These are phyloP conservation scores for Microtus pennsylvanicus DNA, from an alignment of 2,113 vertebrate genomes.

Conservation along the genomic window DNA sequence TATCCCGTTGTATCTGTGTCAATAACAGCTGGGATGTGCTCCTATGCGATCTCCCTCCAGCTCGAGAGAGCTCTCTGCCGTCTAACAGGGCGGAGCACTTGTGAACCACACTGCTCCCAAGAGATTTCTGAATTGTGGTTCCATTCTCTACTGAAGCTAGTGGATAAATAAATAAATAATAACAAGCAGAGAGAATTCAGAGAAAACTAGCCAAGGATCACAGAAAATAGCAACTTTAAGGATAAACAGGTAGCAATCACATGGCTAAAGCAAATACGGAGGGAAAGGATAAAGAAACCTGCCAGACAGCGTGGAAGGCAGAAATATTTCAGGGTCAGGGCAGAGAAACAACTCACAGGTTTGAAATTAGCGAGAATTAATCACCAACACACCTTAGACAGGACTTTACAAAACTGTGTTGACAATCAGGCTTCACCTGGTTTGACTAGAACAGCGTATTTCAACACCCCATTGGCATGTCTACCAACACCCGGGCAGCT, in stretches of 20 bases:
- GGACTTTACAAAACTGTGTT: background rate
- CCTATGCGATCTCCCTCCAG: background rate
- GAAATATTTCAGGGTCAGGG: background rate
- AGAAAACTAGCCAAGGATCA: background rate
- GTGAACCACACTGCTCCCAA: background rate
- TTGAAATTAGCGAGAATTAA: background rate
- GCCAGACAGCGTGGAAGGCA: background rate
- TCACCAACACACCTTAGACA: background rate
- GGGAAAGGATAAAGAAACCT: background rate
- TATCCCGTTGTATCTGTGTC: background rate
- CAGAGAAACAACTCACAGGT: background rate
- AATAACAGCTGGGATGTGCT: background rate
- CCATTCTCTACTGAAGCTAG: background rate
- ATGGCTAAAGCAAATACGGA: background rate
- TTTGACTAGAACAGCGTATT: background rate
- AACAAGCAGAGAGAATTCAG: background rate
- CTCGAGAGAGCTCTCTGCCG: background rate
- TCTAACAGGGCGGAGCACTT: background rate
- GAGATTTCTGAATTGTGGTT: background rate
- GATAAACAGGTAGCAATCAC: background rate
- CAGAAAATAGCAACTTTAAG: background rate
- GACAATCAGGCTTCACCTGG: background rate
- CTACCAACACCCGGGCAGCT: background rate
- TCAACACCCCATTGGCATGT: background rate
- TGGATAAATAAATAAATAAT: too few species aligned